phyloP scores from a whole-genome alignment of 2,888 invertebrate genomes.

The Aphodius sticticus region DNA sequence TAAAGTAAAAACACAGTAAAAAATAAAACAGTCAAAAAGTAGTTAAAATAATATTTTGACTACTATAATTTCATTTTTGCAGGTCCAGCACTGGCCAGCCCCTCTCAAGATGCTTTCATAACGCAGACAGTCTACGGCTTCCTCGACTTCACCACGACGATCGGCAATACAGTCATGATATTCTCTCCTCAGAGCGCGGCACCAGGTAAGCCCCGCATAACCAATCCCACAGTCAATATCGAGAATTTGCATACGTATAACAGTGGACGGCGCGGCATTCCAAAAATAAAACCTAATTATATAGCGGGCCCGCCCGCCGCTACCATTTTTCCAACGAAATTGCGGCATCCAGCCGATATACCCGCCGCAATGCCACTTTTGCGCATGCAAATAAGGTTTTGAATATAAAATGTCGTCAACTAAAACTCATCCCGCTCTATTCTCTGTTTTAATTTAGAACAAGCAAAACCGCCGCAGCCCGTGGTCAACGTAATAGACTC shows the following conservation, averaged over 20 bases:
- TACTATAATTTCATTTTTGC: not conserved
- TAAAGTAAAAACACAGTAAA: no score
- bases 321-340: not conserved
- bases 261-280: not conserved
- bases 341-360: not conserved
- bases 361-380: not conserved
- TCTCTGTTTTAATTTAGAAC: constrained; percentile 12
- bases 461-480: constrained; percentile 28
- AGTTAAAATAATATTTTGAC: no score
- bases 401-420: constrained; percentile 11
- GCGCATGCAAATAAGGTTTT: not conserved
- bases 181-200: constrained; percentile 90
- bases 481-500: constrained; percentile 56
- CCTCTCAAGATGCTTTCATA: constrained; percentile 61
- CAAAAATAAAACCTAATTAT: not conserved
- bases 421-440: constrained; percentile 5
- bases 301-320: not conserved
- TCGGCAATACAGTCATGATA: constrained; percentile 93
- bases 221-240: constrained; percentile 17
- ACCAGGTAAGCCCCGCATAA: constrained; percentile 62
- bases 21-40: no score
- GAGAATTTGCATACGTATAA: constrained; percentile 15
- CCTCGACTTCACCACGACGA: constrained; percentile 92
- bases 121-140: constrained; percentile 95
- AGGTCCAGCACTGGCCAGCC: constrained; percentile 18